Evolutionary conservation across 2,797 vertebrate species (phyloP), one percentile per base, ranked within the genome.

Genomic region (Sebastes paucispinis): DNA sequence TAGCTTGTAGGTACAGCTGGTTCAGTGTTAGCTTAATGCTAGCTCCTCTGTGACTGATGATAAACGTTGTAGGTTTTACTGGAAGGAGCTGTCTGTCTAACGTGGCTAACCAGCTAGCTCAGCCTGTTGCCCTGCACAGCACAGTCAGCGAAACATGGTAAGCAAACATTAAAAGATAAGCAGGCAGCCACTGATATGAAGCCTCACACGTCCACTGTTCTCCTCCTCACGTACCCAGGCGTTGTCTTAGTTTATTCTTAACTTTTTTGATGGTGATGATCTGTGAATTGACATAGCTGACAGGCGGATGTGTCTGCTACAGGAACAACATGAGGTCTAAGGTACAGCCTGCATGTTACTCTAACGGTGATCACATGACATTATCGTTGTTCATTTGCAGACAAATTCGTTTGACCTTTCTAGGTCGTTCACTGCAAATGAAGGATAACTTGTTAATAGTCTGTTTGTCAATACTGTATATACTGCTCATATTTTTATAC

Each of bases 1-100:
- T 75, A 83, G 73, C 82, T 65, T 72, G 39, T 79, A 80, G 80
- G 75, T 76, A 77, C 84, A 67, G 67, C 66, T 67, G 36, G 12
- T 10, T 10, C 34, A 8, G 18, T 25, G 73, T 12, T 27, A 22
- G 70, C 50, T 29, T 29, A 29, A 16, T 36, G 70, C 29, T 76
- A 68, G 68, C 60, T 10, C 50, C 18, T 11, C 50, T 32, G 24
- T 25, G 11, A 13, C 14, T 32, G 71, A 20, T 55, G 66, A 54
- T 29, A 10, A 25, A 34, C 13, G 16, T 18, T 43, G 8, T 11
- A 8, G 6, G 57, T 14, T 68, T 43, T 18, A 52, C 3, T 3
- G 63, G 14, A 67, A 9, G 27, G 4, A 69, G n/a, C 57, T 36
- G 36, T 13, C 36, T 13, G 36, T 39, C 12, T 55, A 24, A 29